phyloP scores from a whole-genome alignment of 2,888 invertebrate genomes.

The Crepidodera aurea region DNA sequence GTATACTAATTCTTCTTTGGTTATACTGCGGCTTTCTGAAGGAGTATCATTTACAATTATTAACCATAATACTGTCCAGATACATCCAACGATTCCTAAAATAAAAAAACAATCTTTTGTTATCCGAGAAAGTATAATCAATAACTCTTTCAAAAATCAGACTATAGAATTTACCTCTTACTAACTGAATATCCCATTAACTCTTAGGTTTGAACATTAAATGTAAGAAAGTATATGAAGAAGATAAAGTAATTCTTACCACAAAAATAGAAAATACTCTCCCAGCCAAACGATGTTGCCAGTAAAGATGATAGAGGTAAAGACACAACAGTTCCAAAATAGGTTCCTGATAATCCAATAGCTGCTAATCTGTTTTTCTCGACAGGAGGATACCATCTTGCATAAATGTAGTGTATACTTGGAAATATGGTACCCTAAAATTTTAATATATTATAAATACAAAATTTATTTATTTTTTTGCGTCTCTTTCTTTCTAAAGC shows the following conservation, averaged over 20 bases:
- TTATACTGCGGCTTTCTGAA: constrained; percentile 76
- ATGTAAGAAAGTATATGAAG: too few species aligned
- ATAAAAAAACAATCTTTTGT: too few species aligned
- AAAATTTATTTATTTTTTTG: too few species aligned
- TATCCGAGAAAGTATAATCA: too few species aligned
- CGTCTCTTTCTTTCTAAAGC: too few species aligned
- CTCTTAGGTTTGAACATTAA: too few species aligned
- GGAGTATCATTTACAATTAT: constrained; percentile 76
- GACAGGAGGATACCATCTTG: constrained; percentile 76
- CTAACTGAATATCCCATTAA: too few species aligned
- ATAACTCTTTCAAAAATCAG: too few species aligned
- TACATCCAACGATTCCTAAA: constrained; percentile 69
- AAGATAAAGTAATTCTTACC: too few species aligned
- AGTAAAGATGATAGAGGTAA: constrained; percentile 80
- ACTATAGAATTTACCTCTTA: too few species aligned
- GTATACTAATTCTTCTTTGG: constrained; percentile 75
- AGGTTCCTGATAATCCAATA: constrained; percentile 84
- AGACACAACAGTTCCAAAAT: constrained; percentile 83
- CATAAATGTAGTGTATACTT: neutral
- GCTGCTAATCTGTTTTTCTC: constrained; percentile 82
- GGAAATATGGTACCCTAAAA: constrained; percentile 2
- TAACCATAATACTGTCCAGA: constrained; percentile 80
- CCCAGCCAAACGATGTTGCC: constrained; percentile 78
- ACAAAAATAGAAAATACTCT: constrained; percentile 82
- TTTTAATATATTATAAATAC: too few species aligned